phyloP scores from a whole-genome alignment of 1,140 invertebrate genomes.

The Cotesia typhae region DNA sequence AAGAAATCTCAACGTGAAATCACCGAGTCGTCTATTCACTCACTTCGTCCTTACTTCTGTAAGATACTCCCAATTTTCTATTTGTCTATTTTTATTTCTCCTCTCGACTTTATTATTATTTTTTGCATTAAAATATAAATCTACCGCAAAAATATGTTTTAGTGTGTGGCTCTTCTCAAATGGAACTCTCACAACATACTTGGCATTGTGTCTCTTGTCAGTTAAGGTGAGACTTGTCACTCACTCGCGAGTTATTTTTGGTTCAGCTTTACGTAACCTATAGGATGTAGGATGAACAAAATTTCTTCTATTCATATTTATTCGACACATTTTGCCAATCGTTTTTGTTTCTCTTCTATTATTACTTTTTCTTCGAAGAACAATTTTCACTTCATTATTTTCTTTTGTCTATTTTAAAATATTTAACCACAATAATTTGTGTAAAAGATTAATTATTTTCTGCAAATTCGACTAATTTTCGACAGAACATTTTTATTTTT shows the following conservation, averaged over 20 bases:
- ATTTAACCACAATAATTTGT: no score
- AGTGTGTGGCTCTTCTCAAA: not conserved
- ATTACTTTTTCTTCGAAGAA: not conserved
- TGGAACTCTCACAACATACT: conserved; percentile 16
- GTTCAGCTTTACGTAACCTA: conserved; percentile 52
- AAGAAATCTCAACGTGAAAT: conserved; percentile 24
- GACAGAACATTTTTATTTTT: no score
- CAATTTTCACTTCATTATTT: not conserved
- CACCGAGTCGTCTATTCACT: not conserved
- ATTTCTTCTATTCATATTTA: conserved; percentile 8
- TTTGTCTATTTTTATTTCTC: not conserved
- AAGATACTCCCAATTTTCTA: not conserved
- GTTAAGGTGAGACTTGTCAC: conserved; percentile 54
- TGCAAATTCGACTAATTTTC: not conserved
- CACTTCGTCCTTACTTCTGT: not conserved
- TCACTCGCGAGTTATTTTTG: conserved; percentile 58
- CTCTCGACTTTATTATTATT: not conserved
- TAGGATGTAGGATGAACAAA: not conserved
- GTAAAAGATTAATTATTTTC: not conserved
- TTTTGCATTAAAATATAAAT: not conserved
- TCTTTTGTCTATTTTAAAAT: not conserved
- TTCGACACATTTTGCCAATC: conserved; percentile 16
- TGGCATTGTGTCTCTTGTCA: conserved; percentile 45
- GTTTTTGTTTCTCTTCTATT: conserved; percentile 7
- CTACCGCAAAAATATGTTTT: conserved; percentile 9